Percentiles rank a stretch among this genome's conserved stretches.
These are phyloP conservation scores for Polypterus bichir DNA, from an alignment of 2,113 vertebrate genomes.

Conservation along the genomic window DNA sequence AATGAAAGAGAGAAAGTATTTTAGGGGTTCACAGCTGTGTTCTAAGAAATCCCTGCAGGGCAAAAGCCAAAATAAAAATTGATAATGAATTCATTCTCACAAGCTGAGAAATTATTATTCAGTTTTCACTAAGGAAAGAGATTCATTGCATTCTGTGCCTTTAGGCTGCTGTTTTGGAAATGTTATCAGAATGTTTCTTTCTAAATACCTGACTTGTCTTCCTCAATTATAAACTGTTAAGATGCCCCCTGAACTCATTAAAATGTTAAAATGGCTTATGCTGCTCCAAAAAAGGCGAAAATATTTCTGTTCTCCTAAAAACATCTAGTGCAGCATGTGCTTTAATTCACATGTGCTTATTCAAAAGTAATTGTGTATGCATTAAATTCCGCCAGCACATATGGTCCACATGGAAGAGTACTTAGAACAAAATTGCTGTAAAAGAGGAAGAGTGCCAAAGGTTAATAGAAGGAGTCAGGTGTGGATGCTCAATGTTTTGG, in stretches of 20 bases:
- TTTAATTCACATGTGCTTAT: slow-evolving; percentile 10
- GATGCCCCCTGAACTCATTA: not conserved
- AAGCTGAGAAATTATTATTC: slow-evolving; percentile 9
- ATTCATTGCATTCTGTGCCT: not conserved
- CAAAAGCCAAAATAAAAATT: slow-evolving; percentile 2
- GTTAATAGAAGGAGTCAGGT: slow-evolving; percentile 15
- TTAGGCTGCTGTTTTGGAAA: slow-evolving; percentile 8
- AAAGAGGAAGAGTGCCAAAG: not conserved
- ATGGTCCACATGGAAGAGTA: not conserved
- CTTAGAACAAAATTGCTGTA: not conserved
- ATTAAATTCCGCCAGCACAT: slow-evolving; percentile 9
- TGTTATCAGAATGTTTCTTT: not conserved
- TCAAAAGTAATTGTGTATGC: slow-evolving; percentile 17
- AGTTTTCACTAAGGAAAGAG: slow-evolving; percentile 4
- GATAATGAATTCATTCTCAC: slow-evolving; percentile 8
- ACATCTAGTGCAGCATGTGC: not conserved
- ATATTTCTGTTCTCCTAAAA: slow-evolving; percentile 1
- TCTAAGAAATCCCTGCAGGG: slow-evolving; percentile 3
- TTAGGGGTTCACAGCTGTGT: slow-evolving; percentile 7
- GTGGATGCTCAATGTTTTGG: not conserved
- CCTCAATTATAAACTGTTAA: not conserved
- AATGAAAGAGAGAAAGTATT: not conserved
- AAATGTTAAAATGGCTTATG: slow-evolving; percentile 2
- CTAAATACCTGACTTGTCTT: slow-evolving; percentile 8
- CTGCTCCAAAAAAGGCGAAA: slow-evolving; percentile 13